Evolutionary conservation across 2,113 vertebrate genomes (phyloP).

Genomic region (Gila orcuttii): DNA sequence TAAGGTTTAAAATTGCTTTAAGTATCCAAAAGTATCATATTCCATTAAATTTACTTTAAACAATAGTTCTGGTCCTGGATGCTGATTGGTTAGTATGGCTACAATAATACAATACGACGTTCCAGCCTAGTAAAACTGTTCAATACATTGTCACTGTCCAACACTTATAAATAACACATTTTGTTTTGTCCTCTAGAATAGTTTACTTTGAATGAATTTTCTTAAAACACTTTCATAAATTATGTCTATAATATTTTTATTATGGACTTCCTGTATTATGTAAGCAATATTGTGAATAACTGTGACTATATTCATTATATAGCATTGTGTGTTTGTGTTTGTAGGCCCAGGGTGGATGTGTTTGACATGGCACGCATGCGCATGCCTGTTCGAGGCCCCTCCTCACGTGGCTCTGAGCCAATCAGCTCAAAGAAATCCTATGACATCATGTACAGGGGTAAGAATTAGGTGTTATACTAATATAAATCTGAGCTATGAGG

Average conservation of each 20-base stretch:
- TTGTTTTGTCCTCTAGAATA: too few relatives aligned
- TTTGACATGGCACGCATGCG: slow-evolving; percentile 90
- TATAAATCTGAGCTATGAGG: not conserved
- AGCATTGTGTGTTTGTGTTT: slow-evolving; percentile 23
- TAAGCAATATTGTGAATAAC: not conserved
- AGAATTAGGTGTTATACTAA: slow-evolving; percentile 25
- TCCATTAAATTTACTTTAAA: too few relatives aligned
- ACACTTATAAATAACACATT: not conserved
- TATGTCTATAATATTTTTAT: not conserved
- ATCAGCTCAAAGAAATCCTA: slow-evolving; percentile 78
- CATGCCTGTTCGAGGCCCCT: slow-evolving; percentile 79
- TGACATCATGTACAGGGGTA: slow-evolving; percentile 83
- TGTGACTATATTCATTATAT: not conserved
- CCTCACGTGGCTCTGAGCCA: slow-evolving; percentile 77
- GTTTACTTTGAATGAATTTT: too few relatives aligned
- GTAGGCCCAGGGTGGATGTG: slow-evolving; percentile 75
- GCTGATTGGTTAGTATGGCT: not conserved
- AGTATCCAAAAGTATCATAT: too few relatives aligned
- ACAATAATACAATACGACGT: not conserved
- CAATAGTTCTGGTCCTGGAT: not conserved
- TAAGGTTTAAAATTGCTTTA: not conserved
- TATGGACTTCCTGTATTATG: not conserved
- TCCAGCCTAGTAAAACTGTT: not conserved
- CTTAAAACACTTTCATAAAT: not conserved
- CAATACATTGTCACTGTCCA: not conserved